Evolutionary conservation across 2,113 vertebrate species (phyloP).

Genomic region (Passer domesticus): DNA sequence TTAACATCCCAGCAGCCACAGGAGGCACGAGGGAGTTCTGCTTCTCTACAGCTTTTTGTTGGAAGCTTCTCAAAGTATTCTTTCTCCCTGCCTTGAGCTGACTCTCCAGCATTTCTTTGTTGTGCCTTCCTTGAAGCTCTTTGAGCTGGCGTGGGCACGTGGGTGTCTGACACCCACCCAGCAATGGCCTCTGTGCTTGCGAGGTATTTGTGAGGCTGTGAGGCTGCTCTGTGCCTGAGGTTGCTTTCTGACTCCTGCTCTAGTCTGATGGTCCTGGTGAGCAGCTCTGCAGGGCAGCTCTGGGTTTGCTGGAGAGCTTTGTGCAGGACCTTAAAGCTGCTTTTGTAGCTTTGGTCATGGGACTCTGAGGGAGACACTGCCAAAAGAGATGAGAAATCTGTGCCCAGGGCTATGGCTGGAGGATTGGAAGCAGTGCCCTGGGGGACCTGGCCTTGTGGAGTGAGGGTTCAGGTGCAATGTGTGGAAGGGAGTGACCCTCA

Average conservation of each 20-base stretch:
- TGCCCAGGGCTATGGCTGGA: rapidly evolving
- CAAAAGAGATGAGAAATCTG: neutral
- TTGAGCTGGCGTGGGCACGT: rapidly evolving
- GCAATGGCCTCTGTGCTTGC: neutral
- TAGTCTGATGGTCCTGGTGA: neutral
- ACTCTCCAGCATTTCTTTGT: neutral
- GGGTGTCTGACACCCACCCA: neutral
- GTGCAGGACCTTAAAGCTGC: neutral
- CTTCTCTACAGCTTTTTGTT: neutral
- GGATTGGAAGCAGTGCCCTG: neutral
- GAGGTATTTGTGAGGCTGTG: neutral
- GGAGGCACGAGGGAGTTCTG: neutral
- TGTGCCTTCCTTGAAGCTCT: neutral
- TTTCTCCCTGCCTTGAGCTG: neutral
- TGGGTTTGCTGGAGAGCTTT: neutral
- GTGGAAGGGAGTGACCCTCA: neutral
- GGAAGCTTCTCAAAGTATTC: neutral
- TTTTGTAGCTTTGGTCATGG: neutral
- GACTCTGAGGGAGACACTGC: neutral
- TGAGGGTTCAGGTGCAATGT: neutral
- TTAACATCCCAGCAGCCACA: neutral
- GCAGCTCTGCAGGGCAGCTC: neutral
- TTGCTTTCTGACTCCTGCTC: neutral
- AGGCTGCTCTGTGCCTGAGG: neutral
- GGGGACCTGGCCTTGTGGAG: neutral